Base-by-base conservation (phyloP, 2,888 invertebrate species). In the Caenorhabditis angaria region DNA sequence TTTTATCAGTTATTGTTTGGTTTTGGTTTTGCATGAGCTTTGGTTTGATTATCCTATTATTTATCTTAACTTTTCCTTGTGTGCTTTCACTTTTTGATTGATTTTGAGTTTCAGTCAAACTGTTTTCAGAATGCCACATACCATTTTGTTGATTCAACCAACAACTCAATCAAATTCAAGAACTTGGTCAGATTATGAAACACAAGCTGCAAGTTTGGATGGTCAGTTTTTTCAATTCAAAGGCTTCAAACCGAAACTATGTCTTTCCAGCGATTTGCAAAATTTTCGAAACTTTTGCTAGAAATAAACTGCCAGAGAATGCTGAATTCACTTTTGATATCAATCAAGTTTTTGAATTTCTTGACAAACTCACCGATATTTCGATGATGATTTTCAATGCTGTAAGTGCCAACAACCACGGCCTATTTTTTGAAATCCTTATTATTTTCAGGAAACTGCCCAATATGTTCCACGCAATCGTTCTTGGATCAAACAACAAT, bases 111-210 rank as follows among this genome's bases (percentile, higher is more conserved):
- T 41, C 14, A 41, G 18, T 3, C 10, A 5, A 14, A 8, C 6
- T 32, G 14, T 18, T 41, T 41, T 12, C 18, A 41, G 41, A 41
- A 41, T 41, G 41, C 18, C 68, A 12, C 97, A 99, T 90, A 96
- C 96, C 70, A 97, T 99, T 88, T 90, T 99, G 69, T 89, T 99
- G 78, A 94, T 97, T 12, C 97, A 97, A 88, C 94, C 97, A 1
- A 94, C 94, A 1, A 91, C 91, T 0, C 93, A 94, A 87, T 95
- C 96, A n/a, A 97, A 97, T 89, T 95, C 95, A 0, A 91, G 97
- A 78, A 97, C 97, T 0, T 99, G 97, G 89, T 94, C 95, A 0
- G 97, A 99, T 88, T 99, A 97, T 87, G 97, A 99, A 88, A 94
- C 94, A 75, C 93, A 97, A 18, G 93, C 71, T 22, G 80, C 81